phyloP scores from a whole-genome alignment of 2,888 invertebrate genomes.

The Silvanus unidentatus region DNA sequence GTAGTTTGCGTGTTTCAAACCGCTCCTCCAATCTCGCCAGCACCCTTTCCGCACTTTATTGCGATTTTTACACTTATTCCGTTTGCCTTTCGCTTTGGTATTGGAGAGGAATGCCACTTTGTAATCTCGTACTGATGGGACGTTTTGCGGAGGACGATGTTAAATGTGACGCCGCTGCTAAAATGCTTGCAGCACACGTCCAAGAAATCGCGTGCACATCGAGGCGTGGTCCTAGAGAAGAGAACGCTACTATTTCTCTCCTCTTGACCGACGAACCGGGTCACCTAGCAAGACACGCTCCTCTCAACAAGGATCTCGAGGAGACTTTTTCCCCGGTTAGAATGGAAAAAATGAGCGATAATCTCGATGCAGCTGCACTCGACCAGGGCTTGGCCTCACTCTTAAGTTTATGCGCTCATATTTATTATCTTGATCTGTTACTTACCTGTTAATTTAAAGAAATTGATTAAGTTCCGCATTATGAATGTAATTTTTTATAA shows the following conservation, averaged over 20 bases:
- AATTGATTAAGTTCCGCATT: constrained; percentile 13
- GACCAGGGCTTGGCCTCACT: constrained; percentile 4
- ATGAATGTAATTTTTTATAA: too few relatives aligned
- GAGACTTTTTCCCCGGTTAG: constrained; percentile 16
- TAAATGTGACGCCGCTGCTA: too few relatives aligned
- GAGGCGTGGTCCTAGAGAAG: constrained; percentile 32
- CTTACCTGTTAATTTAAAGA: constrained; percentile 5
- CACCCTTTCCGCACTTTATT: too few relatives aligned
- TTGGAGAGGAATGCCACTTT: too few relatives aligned
- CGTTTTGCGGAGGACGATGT: too few relatives aligned
- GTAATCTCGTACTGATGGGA: too few relatives aligned
- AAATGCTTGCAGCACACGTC: too few relatives aligned
- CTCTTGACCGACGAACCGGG: constrained; percentile 27
- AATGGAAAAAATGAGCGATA: constrained; percentile 7
- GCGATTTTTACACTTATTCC: too few relatives aligned
- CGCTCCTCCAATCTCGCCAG: too few relatives aligned
- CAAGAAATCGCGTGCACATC: constrained; percentile 24
- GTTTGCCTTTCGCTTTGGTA: too few relatives aligned
- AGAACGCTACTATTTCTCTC: constrained; percentile 23
- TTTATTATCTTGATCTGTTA: too few relatives aligned
- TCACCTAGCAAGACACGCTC: constrained; percentile 23
- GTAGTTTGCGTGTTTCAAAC: neutral
- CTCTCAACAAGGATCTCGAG: constrained; percentile 16
- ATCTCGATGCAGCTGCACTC: constrained; percentile 11
- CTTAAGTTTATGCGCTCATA: neutral